Base-by-base conservation (phyloP, 2,113 vertebrate genomes). In the Pomatorhinus ruficollis region DNA sequence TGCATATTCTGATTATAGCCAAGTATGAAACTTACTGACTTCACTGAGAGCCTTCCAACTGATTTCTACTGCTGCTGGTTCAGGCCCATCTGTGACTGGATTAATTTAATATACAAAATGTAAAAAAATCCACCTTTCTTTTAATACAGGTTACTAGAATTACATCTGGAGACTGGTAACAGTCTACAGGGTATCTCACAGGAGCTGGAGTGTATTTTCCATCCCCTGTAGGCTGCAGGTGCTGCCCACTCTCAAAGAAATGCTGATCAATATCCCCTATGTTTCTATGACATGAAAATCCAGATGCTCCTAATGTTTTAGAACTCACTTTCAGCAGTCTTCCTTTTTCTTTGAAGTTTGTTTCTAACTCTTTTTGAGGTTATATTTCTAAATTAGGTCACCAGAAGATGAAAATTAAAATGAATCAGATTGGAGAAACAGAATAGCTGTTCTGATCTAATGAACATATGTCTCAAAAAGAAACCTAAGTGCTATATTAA, bases 291-390 rank as follows among this genome's bases (percentile, higher is more conserved):
- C 57, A 37, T 3, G 23, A 77, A 95, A 95, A 66, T 76, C 70
- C 91, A 96, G 81, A 87, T 80, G 81, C 53, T 93, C 2, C 1
- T 89, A 78, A 90, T 33, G 23, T 76, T 89, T 87, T 87, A 80
- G 87, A 89, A 54, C 40, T 82, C 53, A 68, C 27, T 79, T 61
- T 78, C 53, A 69, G 50, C 25, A 66, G 61, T 68, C 78, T 89
- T 89, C 18, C 12, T 89, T 91, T 94, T 69, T 15, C 76, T 96
- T 93, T 95, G 85, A 89, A 89, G 61, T 69, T 89, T 71, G 10
- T 52, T 94, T 82, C 56, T 40, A 76, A 94, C 24, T 11, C 4
- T 85, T 79, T 83, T 20, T 77, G 53, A 69, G 77, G 57, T 87
- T 89, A 3, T 61, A 65, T 82, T 87, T 95, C 74, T 3, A 13